phyloP scores from a whole-genome alignment of 1,140 invertebrate species.

The Monochamus saltuarius region DNA sequence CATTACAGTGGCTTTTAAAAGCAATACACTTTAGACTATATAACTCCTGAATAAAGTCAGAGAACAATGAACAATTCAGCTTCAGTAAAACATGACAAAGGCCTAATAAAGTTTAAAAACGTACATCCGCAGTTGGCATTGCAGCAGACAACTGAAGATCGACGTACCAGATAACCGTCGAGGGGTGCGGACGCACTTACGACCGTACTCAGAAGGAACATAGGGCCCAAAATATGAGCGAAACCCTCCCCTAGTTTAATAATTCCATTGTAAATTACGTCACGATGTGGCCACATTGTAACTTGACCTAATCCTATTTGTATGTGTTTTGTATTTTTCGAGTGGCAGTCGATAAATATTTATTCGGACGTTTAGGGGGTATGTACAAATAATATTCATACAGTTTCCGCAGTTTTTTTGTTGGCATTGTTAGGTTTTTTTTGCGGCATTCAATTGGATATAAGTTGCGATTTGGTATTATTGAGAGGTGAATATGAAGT shows the following conservation, averaged over 20 bases:
- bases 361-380: constrained; percentile 12
- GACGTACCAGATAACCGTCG: constrained; percentile 28
- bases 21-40: too few species aligned
- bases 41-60: too few species aligned
- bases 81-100: constrained; percentile 6
- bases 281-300: constrained; percentile 43
- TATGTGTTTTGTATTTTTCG: constrained; percentile 39
- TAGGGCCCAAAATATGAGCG: constrained; percentile 20
- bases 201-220: background rate
- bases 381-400: constrained; percentile 3
- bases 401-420: too few species aligned
- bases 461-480: too few species aligned
- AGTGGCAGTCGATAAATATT: constrained; percentile 42
- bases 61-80: too few species aligned
- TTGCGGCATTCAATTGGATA: too few species aligned
- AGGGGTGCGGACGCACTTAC: constrained; percentile 20
- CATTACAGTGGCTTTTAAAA: too few species aligned
- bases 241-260: constrained; percentile 33
- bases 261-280: constrained; percentile 37
- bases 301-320: constrained; percentile 45
- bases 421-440: too few species aligned
- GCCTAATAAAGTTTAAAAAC: constrained; percentile 22
- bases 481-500: too few species aligned
- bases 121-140: constrained; percentile 34
- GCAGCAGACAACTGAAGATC: constrained; percentile 32